Base-by-base conservation (phyloP, 2,113 vertebrate species). In the Heterotilapia buettikoferi region DNA sequence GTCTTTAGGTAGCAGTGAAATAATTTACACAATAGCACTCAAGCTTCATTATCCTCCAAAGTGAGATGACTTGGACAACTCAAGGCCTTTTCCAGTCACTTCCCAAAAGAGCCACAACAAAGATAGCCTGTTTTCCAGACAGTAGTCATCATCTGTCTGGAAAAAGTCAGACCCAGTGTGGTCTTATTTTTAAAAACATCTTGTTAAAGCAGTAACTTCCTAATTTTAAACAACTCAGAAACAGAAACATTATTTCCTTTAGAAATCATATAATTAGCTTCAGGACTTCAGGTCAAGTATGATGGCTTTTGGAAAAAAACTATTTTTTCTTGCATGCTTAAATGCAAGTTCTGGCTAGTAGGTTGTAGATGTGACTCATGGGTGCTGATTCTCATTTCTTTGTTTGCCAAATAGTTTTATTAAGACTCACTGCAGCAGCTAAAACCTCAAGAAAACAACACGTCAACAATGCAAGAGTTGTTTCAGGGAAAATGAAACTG, bases 301-400 rank as follows among this genome's bases (percentile, higher is more conserved):
- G 43, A 76, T 19, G 43, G 2, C 43, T 47, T 29, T 2, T 40
- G 36, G 0, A 0, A 6, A 29, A 7, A 24, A 43, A 7, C 0
- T 68, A 47, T 47, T 12, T 1, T 29, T 76, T 0, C 24, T 47
- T 26, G 43, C 40, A 76, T 19, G 24, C 26, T 76, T 38, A 11
- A 19, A 45, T 61, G 33, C 26, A n/a, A 1, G 12, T 4, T 26
- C 12, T 2, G 12, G 11, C 9, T 14, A n/a, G 24, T 26, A 45
- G 43, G 16, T 29, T 76, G 40, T 31, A 76, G 71, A n/a, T 57
- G 6, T 40, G 57, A 36, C 11, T 29, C n/a, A 82, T 0, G 1
- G 38, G 26, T 50, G 12, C 1, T 0, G 11, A 4, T 79, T 84
- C n/a, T 26, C 4, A 14, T 36, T 6, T 50, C 6, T 2, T 54